Percentiles rank a stretch among this genome's conserved stretches.
Conservation (phyloP, 2,797 vertebrate species). For the Hydrolagus colliei region DNA sequence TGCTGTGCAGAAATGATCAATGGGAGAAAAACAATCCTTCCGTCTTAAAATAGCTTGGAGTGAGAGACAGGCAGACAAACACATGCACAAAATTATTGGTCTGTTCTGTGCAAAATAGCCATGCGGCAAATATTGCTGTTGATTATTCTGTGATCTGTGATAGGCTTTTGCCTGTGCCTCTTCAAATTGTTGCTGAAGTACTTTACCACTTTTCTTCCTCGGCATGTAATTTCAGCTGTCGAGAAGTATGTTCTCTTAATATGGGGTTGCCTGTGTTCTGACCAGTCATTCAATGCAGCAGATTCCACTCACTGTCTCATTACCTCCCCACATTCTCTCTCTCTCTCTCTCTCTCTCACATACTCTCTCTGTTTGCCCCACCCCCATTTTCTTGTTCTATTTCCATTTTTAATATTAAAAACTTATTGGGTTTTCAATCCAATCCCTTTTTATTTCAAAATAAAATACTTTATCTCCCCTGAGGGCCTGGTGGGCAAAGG, state of each 20-base stretch:
- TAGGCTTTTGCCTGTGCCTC: neutral
- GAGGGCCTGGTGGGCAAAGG: too few relatives aligned
- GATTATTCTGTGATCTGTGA: neutral
- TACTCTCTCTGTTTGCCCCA: neutral
- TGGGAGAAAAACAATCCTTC: neutral
- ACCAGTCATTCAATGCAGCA: neutral
- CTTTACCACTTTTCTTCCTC: neutral
- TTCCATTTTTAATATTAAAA: too few relatives aligned
- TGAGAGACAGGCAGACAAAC: neutral
- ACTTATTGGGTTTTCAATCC: too few relatives aligned
- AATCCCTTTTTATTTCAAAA: too few relatives aligned
- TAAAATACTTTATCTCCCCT: too few relatives aligned
- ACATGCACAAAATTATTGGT: neutral
- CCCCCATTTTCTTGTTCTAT: too few relatives aligned
- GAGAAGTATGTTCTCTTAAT: neutral
- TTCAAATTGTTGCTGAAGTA: neutral
- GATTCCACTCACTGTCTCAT: neutral
- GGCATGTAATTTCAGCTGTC: neutral
- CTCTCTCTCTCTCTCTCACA: slow-evolving; percentile 13
- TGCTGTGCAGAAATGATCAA: neutral
- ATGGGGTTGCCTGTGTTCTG: neutral
- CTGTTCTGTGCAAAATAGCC: neutral
- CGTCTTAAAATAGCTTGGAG: neutral
- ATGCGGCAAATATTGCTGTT: neutral
- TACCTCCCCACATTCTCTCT: neutral